Conservation (phyloP, 2,113 vertebrate genomes). For the Atlantisia rogersi region DNA sequence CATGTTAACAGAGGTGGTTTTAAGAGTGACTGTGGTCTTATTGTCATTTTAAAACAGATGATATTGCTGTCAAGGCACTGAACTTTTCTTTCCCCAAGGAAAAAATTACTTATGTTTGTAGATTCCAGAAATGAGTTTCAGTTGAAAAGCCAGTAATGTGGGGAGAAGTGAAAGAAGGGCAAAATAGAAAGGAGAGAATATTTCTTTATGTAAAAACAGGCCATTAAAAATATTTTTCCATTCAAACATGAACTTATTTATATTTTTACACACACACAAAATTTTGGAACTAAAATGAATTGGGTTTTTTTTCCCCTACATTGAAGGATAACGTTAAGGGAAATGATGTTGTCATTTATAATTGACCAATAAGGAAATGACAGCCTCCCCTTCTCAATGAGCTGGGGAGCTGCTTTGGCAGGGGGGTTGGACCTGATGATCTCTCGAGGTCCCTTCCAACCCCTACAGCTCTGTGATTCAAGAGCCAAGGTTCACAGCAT, state of each 20-base stretch:
- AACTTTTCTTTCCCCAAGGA: not conserved
- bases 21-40: constrained; percentile 19
- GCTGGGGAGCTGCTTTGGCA: too few species aligned
- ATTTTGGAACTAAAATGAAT: not conserved
- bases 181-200: not conserved
- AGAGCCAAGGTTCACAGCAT: not conserved
- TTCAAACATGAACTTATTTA: not conserved
- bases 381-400: not conserved
- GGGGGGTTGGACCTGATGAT: too few species aligned
- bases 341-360: not conserved
- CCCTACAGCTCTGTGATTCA: too few species aligned
- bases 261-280: too few species aligned
- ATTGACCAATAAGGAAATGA: not conserved
- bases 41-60: constrained; percentile 12
- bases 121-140: not conserved
- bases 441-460: too few species aligned
- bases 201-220: not conserved
- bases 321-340: not conserved
- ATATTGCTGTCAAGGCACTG: not conserved
- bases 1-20: not conserved
- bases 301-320: not conserved
- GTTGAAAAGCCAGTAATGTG: not conserved
- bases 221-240: not conserved
- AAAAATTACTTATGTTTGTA: not conserved
- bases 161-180: not conserved